phyloP scores from a whole-genome alignment of 1,140 invertebrate genomes.

The Tenebrio molitor region DNA sequence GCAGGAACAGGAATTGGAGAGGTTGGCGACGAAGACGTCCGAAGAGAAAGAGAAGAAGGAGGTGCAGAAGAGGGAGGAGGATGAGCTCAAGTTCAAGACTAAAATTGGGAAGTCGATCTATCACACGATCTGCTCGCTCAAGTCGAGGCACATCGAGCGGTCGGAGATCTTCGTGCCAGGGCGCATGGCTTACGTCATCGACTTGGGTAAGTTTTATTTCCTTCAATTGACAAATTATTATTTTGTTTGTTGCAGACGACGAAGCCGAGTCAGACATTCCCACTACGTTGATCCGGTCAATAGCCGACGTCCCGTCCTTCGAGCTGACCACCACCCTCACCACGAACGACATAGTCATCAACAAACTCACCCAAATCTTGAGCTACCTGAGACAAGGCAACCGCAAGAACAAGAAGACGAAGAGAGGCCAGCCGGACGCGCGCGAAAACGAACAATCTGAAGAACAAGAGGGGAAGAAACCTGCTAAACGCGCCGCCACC shows the following conservation, averaged over 20 bases:
- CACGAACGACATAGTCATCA: conserved; percentile 96
- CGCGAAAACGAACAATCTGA: conserved; percentile 56
- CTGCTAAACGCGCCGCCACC: conserved; percentile 49
- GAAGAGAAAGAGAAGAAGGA: conserved; percentile 74
- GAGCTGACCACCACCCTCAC: conserved; percentile 86
- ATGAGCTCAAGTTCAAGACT: conserved; percentile 86
- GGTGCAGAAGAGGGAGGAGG: conserved; percentile 73
- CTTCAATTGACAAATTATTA: conserved; percentile 8
- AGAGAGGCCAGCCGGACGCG: conserved; percentile 70
- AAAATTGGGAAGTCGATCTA: conserved; percentile 83
- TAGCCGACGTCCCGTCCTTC: conserved; percentile 90
- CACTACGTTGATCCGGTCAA: conserved; percentile 94
- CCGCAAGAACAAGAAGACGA: conserved; percentile 83
- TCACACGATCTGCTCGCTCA: conserved; percentile 76
- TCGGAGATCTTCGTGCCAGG: conserved; percentile 97
- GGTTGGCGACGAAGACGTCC: conserved; percentile 72
- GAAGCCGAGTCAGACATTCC: conserved; percentile 94
- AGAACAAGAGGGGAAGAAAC: conserved; percentile 50
- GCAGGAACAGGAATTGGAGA: conserved; percentile 88
- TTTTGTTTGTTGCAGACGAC: conserved; percentile 74
- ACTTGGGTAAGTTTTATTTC: conserved; percentile 74
- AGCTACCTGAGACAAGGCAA: conserved; percentile 90
- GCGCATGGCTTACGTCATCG: conserved; percentile 98
- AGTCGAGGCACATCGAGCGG: conserved; percentile 79
- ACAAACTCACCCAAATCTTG: conserved; percentile 97